Conservation (phyloP, 2,113 vertebrate genomes). For the Lanius collurio region DNA sequence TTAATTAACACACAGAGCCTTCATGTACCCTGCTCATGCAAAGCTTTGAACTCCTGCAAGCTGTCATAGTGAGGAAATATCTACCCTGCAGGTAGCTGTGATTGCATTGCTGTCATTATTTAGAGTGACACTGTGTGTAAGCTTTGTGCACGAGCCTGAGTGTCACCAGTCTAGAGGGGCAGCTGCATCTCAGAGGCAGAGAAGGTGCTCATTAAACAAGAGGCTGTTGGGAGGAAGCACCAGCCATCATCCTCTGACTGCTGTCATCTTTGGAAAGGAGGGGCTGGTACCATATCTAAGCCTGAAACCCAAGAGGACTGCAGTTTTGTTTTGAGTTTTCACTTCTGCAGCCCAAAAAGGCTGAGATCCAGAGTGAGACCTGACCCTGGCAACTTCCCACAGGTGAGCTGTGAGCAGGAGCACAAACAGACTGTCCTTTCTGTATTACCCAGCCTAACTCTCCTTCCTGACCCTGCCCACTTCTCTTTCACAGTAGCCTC, state of each 20-base stretch:
- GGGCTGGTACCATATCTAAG: background rate
- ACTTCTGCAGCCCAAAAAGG: background rate
- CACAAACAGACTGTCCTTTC: background rate
- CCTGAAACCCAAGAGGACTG: background rate
- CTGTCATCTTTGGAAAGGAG: background rate
- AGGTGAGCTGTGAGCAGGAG: background rate
- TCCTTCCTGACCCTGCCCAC: background rate
- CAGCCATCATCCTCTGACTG: background rate
- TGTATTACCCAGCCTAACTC: background rate
- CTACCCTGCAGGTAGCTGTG: background rate
- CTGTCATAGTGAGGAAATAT: background rate
- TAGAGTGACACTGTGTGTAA: background rate
- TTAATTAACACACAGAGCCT: background rate
- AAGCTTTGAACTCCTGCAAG: constrained; percentile 14
- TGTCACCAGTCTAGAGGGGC: background rate
- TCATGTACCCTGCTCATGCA: background rate
- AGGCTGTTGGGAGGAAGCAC: background rate
- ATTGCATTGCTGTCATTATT: background rate
- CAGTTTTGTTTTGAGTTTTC: background rate
- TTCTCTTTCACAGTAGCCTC: background rate
- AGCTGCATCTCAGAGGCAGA: background rate
- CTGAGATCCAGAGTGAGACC: background rate
- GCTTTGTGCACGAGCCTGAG: background rate
- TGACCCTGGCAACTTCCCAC: background rate
- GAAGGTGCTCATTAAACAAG: background rate